These are phyloP conservation scores for Lutjanus argentimaculatus DNA, from an alignment of 2,797 vertebrate species.

Conservation along the genomic window DNA sequence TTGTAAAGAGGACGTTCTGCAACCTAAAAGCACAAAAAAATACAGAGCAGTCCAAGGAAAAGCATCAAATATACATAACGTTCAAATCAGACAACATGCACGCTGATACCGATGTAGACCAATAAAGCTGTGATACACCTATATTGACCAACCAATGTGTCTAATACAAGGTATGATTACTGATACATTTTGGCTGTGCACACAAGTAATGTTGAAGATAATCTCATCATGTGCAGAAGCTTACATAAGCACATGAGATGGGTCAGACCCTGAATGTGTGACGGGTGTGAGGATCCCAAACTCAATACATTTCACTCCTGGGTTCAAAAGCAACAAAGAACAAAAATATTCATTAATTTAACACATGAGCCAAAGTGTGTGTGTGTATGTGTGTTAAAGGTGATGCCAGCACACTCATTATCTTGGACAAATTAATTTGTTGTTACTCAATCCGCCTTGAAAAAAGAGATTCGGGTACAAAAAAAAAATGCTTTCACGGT, in stretches of 20 bases:
- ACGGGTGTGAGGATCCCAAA: neutral
- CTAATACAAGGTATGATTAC: neutral
- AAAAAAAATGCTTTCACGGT: neutral
- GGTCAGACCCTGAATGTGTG: neutral
- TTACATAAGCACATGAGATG: neutral
- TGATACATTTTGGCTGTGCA: neutral
- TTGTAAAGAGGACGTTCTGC: too few relatives aligned
- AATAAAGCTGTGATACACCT: too few relatives aligned
- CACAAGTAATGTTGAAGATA: neutral
- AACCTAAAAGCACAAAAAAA: too few relatives aligned
- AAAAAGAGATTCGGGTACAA: neutral
- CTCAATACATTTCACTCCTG: neutral
- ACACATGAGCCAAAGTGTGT: neutral
- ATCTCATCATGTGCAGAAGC: neutral
- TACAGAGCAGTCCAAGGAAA: too few relatives aligned
- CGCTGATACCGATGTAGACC: too few relatives aligned
- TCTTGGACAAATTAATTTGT: too few relatives aligned
- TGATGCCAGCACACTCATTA: too few relatives aligned
- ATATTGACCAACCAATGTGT: too few relatives aligned
- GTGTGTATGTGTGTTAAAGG: neutral
- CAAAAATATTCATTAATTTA: neutral
- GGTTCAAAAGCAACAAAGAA: neutral
- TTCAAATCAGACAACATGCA: too few relatives aligned
- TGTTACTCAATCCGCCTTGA: neutral
- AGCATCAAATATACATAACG: too few relatives aligned